Evolutionary conservation across 2,888 invertebrate species (phyloP).

Genomic region (Sphaerophoria rueppellii): DNA sequence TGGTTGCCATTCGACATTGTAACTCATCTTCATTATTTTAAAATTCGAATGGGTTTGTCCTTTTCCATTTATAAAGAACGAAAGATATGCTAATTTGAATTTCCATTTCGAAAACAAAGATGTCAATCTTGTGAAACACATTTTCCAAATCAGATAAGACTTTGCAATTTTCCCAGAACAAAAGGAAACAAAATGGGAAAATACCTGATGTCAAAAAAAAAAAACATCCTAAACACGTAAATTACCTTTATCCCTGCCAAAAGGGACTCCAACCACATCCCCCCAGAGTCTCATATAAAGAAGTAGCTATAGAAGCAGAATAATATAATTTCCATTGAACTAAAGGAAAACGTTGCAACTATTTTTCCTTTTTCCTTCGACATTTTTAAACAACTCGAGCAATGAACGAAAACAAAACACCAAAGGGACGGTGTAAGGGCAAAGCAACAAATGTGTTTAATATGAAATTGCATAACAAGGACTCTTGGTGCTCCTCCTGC

Average conservation of each 20-base stretch:
- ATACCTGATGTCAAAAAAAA: slow-evolving; percentile 39
- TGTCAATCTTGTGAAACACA: slow-evolving; percentile 51
- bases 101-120: slow-evolving; percentile 2
- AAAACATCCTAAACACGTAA: slow-evolving; percentile 37
- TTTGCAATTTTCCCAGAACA: slow-evolving; percentile 52
- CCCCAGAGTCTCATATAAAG: background rate
- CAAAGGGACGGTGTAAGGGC: slow-evolving; percentile 18
- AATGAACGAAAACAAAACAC: background rate
- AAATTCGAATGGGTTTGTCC: too few relatives aligned
- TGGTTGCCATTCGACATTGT: too few relatives aligned
- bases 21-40: too few relatives aligned
- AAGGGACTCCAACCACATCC: slow-evolving; percentile 16
- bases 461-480: slow-evolving; percentile 69
- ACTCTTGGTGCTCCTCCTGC: slow-evolving; percentile 33
- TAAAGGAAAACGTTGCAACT: slow-evolving; percentile 63
- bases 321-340: slow-evolving; percentile 49
- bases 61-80: background rate
- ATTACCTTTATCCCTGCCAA: slow-evolving; percentile 43
- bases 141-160: slow-evolving; percentile 64
- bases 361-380: slow-evolving; percentile 30
- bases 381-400: background rate
- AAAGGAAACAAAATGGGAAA: slow-evolving; percentile 38
- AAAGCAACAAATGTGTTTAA: slow-evolving; percentile 70
- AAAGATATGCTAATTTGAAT: background rate
- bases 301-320: slow-evolving; percentile 6